phyloP scores from a whole-genome alignment of 2,888 invertebrate species.

The Philhelius pedissequus region DNA sequence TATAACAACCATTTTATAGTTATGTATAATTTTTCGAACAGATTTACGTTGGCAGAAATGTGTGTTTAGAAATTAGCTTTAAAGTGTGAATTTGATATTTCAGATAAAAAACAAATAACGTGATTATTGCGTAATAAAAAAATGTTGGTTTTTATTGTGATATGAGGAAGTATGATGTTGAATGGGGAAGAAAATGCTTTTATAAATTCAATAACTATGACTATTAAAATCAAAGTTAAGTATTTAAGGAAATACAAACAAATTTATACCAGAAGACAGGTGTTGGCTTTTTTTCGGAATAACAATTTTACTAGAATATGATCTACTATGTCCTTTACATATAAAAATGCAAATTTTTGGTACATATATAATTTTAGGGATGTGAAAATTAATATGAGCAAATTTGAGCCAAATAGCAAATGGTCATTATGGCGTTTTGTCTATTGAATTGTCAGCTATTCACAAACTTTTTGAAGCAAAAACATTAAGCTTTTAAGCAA shows the following conservation, averaged over 20 bases:
- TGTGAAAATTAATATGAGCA: too few relatives aligned
- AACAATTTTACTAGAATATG: too few relatives aligned
- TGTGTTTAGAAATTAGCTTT: not conserved
- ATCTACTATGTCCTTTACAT: too few relatives aligned
- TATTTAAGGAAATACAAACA: not conserved
- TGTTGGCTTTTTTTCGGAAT: too few relatives aligned
- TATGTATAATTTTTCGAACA: not conserved
- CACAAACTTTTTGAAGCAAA: too few relatives aligned
- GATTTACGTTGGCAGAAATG: not conserved
- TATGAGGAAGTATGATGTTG: not conserved
- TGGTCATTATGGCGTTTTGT: too few relatives aligned
- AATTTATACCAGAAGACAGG: too few relatives aligned
- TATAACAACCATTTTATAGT: not conserved
- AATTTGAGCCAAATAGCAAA: too few relatives aligned
- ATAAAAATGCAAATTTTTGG: too few relatives aligned
- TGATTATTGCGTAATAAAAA: not conserved
- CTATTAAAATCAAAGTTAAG: not conserved
- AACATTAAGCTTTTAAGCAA: too few relatives aligned
- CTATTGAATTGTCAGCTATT: too few relatives aligned
- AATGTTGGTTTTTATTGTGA: not conserved
- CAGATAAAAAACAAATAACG: not conserved
- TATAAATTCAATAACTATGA: not conserved
- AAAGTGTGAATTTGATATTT: not conserved
- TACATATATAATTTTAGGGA: too few relatives aligned
- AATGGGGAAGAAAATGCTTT: not conserved